A percentile compares a stretch with the other conserved stretches of the same genome.
phyloP scores from a whole-genome alignment of 1,140 invertebrate species.

The Drosophila suzukii region DNA sequence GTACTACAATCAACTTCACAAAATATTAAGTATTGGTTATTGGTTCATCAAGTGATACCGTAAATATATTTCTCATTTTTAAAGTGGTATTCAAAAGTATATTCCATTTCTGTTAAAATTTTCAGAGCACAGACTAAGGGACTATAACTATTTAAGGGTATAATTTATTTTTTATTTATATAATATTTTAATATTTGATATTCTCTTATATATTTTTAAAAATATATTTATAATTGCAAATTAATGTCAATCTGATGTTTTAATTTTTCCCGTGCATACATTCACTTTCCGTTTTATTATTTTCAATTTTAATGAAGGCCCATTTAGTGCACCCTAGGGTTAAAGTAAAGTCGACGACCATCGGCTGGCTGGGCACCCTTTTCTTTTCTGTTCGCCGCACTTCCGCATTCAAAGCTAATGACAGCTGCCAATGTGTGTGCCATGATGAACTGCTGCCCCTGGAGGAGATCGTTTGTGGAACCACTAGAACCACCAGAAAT shows the following conservation, averaged over 20 bases:
- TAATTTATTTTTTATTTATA: too few relatives aligned
- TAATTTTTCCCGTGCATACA: constrained; percentile 28
- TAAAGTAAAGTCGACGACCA: constrained; percentile 9
- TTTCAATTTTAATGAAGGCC: constrained; percentile 80
- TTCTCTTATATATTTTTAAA: too few relatives aligned
- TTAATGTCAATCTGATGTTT: neutral
- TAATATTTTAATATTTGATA: too few relatives aligned
- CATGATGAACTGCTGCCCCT: constrained; percentile 66
- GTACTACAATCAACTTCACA: too few relatives aligned
- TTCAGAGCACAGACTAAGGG: too few relatives aligned
- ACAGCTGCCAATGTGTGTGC: constrained; percentile 80
- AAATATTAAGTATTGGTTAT: too few relatives aligned
- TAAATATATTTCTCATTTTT: too few relatives aligned
- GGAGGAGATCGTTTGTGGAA: neutral
- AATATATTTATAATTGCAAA: neutral
- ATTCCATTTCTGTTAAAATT: too few relatives aligned
- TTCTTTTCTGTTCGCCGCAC: constrained; percentile 37
- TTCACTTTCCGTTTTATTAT: constrained; percentile 78
- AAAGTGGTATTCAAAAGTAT: too few relatives aligned
- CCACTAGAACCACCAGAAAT: constrained; percentile 4
- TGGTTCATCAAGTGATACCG: too few relatives aligned
- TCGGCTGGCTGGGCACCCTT: constrained; percentile 11
- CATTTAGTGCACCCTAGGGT: constrained; percentile 67
- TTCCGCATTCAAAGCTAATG: constrained; percentile 73
- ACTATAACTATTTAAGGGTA: too few relatives aligned